Percentiles rank a stretch among this genome's conserved stretches.
phyloP scores from a whole-genome alignment of 2,888 invertebrate species.

The Nemotelus nigrinus region DNA sequence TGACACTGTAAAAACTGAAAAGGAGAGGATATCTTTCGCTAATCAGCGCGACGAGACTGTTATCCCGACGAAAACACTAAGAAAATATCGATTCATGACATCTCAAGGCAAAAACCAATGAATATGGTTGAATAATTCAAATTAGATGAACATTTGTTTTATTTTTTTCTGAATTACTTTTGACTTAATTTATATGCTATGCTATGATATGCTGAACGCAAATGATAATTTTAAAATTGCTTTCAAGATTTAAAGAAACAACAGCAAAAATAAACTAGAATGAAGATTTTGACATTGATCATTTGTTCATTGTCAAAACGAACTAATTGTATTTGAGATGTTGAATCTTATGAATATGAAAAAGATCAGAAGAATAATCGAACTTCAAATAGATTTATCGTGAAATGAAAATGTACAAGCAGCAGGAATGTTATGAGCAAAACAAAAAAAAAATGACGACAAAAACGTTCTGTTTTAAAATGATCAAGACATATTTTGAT shows the following conservation, averaged over 20 bases:
- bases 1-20: too few species aligned
- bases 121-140: too few species aligned
- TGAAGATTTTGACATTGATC: not conserved
- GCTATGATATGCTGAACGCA: too few species aligned
- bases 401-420: conserved; percentile 15
- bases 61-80: too few species aligned
- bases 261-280: not conserved
- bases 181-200: too few species aligned
- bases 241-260: not conserved
- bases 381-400: not conserved
- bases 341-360: not conserved
- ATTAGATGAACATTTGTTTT: too few species aligned
- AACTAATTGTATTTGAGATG: conserved; percentile 14
- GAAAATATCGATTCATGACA: too few species aligned
- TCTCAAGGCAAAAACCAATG: too few species aligned
- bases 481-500: conserved; percentile 44
- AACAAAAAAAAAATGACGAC: not conserved
- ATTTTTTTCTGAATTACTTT: too few species aligned
- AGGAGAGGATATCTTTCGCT: too few species aligned
- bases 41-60: too few species aligned
- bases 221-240: too few species aligned
- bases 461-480: conserved; percentile 35
- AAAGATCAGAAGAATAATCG: not conserved
- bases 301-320: conserved; percentile 3
- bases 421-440: conserved; percentile 18